A percentile compares a stretch with the other conserved stretches of the same genome.
These are phyloP conservation scores for Clupea harengus DNA, from an alignment of 2,113 vertebrate species.

Conservation along the genomic window DNA sequence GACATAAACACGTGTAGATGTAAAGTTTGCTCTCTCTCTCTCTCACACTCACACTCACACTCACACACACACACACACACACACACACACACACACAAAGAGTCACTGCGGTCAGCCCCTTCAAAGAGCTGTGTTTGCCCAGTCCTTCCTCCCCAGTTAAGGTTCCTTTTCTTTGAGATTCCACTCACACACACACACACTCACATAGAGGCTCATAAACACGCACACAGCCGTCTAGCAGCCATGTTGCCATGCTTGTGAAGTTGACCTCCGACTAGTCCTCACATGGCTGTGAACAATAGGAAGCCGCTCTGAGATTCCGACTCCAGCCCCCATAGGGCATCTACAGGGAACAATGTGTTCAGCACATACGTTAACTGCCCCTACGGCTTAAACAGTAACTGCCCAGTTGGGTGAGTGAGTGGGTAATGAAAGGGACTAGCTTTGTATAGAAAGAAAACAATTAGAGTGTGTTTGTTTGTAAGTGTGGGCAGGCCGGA, in stretches of 20 bases:
- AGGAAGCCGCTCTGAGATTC: slow-evolving; percentile 36
- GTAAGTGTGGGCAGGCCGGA: background rate
- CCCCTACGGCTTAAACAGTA: background rate
- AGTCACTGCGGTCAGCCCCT: too few relatives aligned
- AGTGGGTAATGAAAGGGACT: background rate
- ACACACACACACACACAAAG: background rate
- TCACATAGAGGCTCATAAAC: background rate
- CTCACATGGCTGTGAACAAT: slow-evolving; percentile 47
- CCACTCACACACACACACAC: background rate
- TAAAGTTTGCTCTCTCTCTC: too few relatives aligned
- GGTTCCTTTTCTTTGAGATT: too few relatives aligned
- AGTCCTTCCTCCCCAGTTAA: too few relatives aligned
- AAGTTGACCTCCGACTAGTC: slow-evolving; percentile 28
- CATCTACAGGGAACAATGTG: background rate
- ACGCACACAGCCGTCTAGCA: background rate
- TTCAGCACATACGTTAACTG: background rate
- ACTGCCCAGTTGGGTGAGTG: background rate
- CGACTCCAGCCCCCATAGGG: background rate
- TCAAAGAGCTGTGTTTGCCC: too few relatives aligned
- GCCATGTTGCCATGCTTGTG: slow-evolving; percentile 24
- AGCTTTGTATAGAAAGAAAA: too few relatives aligned
- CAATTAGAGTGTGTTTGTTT: too few relatives aligned
- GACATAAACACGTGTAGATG: too few relatives aligned
- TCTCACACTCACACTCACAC: too few relatives aligned
- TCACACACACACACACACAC: background rate